Base-by-base conservation (phyloP, 2,113 vertebrate species). In the Strix uralensis region DNA sequence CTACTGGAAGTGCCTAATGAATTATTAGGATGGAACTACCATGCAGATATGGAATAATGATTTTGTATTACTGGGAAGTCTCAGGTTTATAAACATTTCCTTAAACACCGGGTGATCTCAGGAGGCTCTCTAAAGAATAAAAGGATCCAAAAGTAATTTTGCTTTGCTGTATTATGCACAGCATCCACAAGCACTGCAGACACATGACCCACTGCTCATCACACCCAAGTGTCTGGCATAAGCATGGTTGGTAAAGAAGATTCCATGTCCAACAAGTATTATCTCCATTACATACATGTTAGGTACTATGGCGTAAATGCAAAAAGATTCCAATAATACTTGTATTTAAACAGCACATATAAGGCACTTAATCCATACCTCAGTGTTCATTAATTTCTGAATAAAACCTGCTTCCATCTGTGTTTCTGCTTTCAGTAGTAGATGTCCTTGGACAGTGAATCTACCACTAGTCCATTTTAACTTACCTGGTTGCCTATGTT, bases 241-340 rank as follows among this genome's bases (percentile, higher is more conserved):
- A 44, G 29, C 27, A 16, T 1, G 12, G 19, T 1, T 57, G 69
- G 75, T 72, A 40, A 10, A 86, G 80, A 26, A 85, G 19, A 38
- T 14, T 52, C 46, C 47, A 58, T 27, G n/a, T 10, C 38, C 9
- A 7, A 57, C 55, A 44, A 7, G 21, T 27, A 26, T 62, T 27
- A 52, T 21, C 54, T 58, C 65, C 38, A 0, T n/a, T 44, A 49
- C 0, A 1, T 22, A 51, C 23, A 8, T 2, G 8, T 7, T 20
- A 42, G 15, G n/a, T 27, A 94, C 38, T 14, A 9, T 7, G 23
- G 44, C 44, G 72, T 44, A 65, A 90, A 84, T 11, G 57, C 19
- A 59, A 7, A 27, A 7, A 57, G 26, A 62, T 30, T 70, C 44
- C 51, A 55, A 36, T 30, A n/a, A 38, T 25, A 15, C 14, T 58